A percentile compares a stretch with the other conserved stretches of the same genome.
Conservation (phyloP, 2,888 invertebrate species). For the Apeira syringaria region DNA sequence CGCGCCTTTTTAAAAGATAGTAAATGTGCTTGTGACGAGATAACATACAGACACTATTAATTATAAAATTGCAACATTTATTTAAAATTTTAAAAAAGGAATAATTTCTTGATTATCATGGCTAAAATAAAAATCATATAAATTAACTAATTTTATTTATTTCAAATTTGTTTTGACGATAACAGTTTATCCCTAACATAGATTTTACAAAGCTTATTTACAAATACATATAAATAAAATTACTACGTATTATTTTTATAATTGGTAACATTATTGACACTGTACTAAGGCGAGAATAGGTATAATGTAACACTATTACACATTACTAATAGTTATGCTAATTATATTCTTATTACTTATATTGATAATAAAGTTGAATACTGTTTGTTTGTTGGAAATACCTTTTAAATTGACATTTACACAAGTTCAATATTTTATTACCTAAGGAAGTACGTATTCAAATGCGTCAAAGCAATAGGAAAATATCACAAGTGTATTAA, state of each 20-base stretch:
- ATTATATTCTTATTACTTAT: too few relatives aligned
- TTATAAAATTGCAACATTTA: too few relatives aligned
- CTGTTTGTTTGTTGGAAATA: too few relatives aligned
- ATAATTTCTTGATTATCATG: too few relatives aligned
- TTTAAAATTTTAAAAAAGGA: too few relatives aligned
- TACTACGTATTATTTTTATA: too few relatives aligned
- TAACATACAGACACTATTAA: too few relatives aligned
- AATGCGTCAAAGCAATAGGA: too few relatives aligned
- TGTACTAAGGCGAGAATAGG: slow-evolving; percentile 51
- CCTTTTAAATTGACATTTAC: too few relatives aligned
- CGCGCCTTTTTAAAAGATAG: too few relatives aligned
- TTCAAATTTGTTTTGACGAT: slow-evolving; percentile 41
- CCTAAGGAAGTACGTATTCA: not conserved
- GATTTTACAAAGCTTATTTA: slow-evolving; percentile 56
- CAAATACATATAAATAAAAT: slow-evolving; percentile 30
- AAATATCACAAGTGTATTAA: not conserved
- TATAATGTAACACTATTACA: not conserved
- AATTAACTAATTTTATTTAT: slow-evolving; percentile 46
- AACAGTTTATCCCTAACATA: slow-evolving; percentile 42
- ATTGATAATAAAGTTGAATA: slow-evolving; percentile 9
- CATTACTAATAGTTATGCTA: not conserved
- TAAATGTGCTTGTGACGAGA: too few relatives aligned
- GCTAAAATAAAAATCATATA: slow-evolving; percentile 7
- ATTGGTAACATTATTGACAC: slow-evolving; percentile 51
- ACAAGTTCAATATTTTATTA: too few relatives aligned